Evolutionary conservation across 53 echinoderm and acorn worm genomes (phyloP).

Genomic region (Patiria pectinifera): DNA sequence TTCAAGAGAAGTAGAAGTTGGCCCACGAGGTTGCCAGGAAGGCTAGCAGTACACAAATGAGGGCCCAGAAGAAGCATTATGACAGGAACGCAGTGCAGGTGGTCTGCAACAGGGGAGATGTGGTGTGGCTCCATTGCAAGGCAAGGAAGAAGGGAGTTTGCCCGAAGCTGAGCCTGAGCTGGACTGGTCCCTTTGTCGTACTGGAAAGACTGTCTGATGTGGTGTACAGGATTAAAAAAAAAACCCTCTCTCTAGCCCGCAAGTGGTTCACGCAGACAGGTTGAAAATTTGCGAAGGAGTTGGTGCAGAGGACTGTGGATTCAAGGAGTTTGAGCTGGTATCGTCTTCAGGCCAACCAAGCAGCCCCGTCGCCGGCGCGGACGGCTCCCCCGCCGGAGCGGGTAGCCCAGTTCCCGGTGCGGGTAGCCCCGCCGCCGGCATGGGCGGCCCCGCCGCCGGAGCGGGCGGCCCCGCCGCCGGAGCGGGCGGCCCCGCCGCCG

Average conservation of each 20-base stretch:
- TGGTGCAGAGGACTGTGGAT: not conserved
- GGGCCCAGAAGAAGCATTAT: constrained; percentile 33
- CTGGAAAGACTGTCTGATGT: constrained; percentile 20
- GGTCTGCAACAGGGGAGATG: constrained; percentile 14
- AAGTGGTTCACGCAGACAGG: constrained; percentile 1
- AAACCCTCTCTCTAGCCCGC: not conserved
- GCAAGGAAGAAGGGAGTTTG: not conserved
- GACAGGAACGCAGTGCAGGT: not conserved
- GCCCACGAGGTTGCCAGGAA: constrained; percentile 39
- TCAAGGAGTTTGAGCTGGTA: not conserved
- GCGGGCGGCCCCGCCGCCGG: no score
- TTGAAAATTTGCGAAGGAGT: not conserved
- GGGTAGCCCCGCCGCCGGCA: not conserved
- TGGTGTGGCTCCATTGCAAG: constrained; percentile 27
- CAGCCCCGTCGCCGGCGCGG: no score
- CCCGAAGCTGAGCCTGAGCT: not conserved
- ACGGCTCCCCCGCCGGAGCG: not conserved
- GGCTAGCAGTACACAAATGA: constrained; percentile 10
- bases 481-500: no score
- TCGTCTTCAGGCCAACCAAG: not conserved
- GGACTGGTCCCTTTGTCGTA: constrained; percentile 17
- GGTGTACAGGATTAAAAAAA: constrained; percentile 14
- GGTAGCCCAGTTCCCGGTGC: no score
- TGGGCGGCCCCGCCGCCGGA: constrained; percentile 1
- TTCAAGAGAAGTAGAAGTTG: constrained; percentile 11